Conservation (phyloP, 2,888 invertebrate genomes). For the Acrobasis suavella region DNA sequence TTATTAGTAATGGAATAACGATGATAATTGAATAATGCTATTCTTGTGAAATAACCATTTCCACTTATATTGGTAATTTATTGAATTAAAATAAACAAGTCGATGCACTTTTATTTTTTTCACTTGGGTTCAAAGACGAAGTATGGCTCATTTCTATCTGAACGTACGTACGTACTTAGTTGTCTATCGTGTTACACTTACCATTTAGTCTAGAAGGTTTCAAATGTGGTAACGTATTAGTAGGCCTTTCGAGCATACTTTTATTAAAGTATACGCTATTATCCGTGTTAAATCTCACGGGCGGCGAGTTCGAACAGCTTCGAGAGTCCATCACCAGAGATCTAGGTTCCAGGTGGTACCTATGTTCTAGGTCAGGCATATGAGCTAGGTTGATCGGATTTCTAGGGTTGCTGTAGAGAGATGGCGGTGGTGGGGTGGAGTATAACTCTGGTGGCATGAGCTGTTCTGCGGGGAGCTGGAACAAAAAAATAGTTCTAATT, state of each 20-base stretch:
- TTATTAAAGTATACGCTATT: conserved; percentile 63
- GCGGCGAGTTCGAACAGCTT: conserved; percentile 66
- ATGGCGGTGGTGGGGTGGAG: conserved; percentile 58
- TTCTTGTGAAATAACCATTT: no score
- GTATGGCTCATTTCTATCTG: no score
- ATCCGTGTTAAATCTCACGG: conserved; percentile 66
- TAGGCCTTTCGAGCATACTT: conserved; percentile 52
- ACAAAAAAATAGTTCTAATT: background rate
- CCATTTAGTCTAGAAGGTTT: conserved; percentile 55
- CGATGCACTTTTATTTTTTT: no score
- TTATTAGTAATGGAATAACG: no score
- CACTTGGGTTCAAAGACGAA: no score
- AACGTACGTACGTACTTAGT: no score
- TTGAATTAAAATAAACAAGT: no score
- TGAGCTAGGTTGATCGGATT: conserved; percentile 65
- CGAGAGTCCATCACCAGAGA: conserved; percentile 51
- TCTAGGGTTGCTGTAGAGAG: conserved; percentile 65
- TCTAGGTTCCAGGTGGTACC: conserved; percentile 47
- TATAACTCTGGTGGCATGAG: conserved; percentile 72
- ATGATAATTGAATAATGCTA: no score
- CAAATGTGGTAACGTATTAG: conserved; percentile 63
- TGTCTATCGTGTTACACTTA: conserved; percentile 35
- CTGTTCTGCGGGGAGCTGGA: conserved; percentile 70
- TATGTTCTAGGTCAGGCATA: conserved; percentile 65
- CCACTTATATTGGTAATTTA: no score